phyloP scores from a whole-genome alignment of 1,140 invertebrate genomes.

The Chrysomallon squamiferum region DNA sequence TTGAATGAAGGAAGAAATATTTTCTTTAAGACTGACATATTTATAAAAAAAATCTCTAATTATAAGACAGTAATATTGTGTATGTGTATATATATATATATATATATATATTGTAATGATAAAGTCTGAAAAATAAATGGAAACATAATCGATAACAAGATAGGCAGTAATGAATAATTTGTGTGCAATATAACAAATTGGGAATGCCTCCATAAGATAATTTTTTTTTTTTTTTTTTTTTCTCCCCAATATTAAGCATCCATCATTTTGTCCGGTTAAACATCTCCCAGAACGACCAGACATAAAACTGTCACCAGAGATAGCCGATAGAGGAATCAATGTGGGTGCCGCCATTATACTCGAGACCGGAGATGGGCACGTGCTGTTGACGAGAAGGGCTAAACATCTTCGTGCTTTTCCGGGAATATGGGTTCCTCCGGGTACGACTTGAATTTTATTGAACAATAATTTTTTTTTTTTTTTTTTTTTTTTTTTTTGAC shows the following conservation, averaged over 20 bases:
- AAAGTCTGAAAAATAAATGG: neutral
- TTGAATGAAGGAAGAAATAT: too few relatives aligned
- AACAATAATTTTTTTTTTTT: too few relatives aligned
- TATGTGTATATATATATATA: neutral
- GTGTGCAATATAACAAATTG: too few relatives aligned
- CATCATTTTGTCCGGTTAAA: conserved; percentile 52
- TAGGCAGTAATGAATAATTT: too few relatives aligned
- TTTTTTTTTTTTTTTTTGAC: too few relatives aligned
- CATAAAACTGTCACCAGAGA: conserved; percentile 26
- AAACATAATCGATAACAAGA: too few relatives aligned
- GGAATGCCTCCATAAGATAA: too few relatives aligned
- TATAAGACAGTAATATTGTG: neutral
- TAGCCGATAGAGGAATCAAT: conserved; percentile 50
- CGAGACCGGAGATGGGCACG: conserved; percentile 53
- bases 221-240: too few relatives aligned
- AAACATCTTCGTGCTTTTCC: conserved; percentile 62
- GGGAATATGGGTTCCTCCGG: conserved; percentile 64
- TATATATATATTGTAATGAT: neutral
- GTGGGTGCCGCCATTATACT: conserved; percentile 60
- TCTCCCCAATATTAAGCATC: too few relatives aligned
- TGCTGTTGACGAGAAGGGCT: conserved; percentile 60
- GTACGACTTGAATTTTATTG: conserved; percentile 17
- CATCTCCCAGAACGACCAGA: conserved; percentile 19
- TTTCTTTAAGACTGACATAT: neutral
- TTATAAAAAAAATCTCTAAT: neutral